phyloP scores from a whole-genome alignment of 1,140 invertebrate species.

The Drosophila pruinosa region DNA sequence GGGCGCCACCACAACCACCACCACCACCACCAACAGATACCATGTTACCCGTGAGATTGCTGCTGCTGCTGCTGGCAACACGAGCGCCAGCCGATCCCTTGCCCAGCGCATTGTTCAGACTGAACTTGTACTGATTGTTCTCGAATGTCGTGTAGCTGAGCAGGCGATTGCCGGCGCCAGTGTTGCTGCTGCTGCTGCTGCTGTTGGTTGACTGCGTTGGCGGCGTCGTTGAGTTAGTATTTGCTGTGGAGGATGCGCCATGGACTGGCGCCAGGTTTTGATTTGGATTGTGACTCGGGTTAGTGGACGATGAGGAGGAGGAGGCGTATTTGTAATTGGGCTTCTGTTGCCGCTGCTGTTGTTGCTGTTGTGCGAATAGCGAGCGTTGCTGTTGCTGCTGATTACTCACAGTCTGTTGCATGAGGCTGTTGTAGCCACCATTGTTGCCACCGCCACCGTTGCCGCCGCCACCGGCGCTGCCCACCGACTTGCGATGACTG shows the following conservation, averaged over 20 bases:
- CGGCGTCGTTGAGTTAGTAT: conserved; percentile 58
- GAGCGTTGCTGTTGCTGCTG: conserved; percentile 77
- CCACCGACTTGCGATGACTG: conserved; percentile 75
- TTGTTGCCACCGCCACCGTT: conserved; percentile 44
- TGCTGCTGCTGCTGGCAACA: conserved; percentile 52
- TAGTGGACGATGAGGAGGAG: conserved; percentile 62
- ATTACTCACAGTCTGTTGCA: conserved; percentile 83
- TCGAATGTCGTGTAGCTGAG: conserved; percentile 82
- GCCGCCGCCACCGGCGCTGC: conserved; percentile 44
- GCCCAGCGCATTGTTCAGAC: conserved; percentile 75
- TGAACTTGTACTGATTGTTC: conserved; percentile 83
- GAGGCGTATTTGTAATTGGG: conserved; percentile 71
- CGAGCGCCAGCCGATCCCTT: conserved; percentile 43
- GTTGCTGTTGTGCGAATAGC: conserved; percentile 70
- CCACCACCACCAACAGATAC: conserved; percentile 29
- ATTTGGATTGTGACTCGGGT: conserved; percentile 49
- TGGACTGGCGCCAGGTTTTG: conserved; percentile 70
- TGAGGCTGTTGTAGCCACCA: conserved; percentile 76
- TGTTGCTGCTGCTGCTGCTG: conserved; percentile 26
- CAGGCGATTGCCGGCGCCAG: conserved; percentile 62
- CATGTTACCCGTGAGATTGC: conserved; percentile 62
- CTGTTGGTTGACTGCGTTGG: conserved; percentile 12
- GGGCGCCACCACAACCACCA: conserved; percentile 38
- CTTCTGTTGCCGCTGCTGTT: conserved; percentile 74
- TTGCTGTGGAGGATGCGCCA: conserved; percentile 35